Base-by-base conservation (phyloP, 1,140 invertebrate genomes). In the Calosoma granatense region DNA sequence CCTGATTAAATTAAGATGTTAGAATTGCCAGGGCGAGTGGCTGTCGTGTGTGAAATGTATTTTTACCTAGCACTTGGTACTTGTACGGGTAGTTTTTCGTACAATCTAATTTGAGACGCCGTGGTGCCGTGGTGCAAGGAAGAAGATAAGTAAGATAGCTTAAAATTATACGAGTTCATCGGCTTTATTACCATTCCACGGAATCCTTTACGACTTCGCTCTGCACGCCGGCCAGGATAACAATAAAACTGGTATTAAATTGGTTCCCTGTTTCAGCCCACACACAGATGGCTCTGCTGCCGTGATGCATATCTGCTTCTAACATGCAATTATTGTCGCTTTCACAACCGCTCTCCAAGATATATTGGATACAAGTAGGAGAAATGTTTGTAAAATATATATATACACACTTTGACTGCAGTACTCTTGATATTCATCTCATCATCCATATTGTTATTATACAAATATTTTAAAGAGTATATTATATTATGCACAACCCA, bases 231-330 rank as follows among this genome's bases (percentile, higher is more conserved):
- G 17, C 17, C 9, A 12, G 17, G 41, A 47, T 47, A 47, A 47
- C 6, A 47, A 9, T 47, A 4, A 47, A 47, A 17, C 41, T 47
- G 41, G 41, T 47, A 47, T 47, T 47, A 47, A 47, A 47, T 47
- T 12, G 41, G 41, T 47, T 47, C 41, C n/a, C 41, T 12, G 41
- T 47, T 9, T 47, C 6, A 30, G 26, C 26, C 14, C 4, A n/a
- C n/a, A n/a, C n/a, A 17, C 41, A 47, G 41, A 47, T 47, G 41
- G 41, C 41, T 47, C 15, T 12, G 41, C 41, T n/a, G 26, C 6
- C 15, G 41, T 47, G 41, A 47, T 17, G 41, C 41, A 47, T 47
- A 47, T 17, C 6, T 47, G 4, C 26, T 36, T 47, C 41, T 47
- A 12, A 47, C 41, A 47, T 12, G 41, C 41, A 47, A 47, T 47